Base-by-base conservation (phyloP, 1,140 invertebrate genomes). In the Ceratina japonica region DNA sequence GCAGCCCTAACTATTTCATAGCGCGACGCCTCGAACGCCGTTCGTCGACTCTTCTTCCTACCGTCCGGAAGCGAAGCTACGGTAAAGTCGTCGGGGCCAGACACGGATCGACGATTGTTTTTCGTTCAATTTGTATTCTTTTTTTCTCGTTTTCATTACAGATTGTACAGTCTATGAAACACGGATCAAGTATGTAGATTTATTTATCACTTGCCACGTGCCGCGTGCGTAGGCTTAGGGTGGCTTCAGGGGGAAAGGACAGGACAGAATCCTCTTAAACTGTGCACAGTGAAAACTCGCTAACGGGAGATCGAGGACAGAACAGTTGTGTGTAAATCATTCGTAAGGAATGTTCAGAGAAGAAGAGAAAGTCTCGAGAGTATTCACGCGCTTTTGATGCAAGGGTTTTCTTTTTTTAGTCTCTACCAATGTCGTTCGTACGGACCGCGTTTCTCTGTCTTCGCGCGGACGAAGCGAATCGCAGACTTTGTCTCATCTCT, bases 201-300 rank as follows among this genome's bases (percentile, higher is more conserved):
- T 44, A 56, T 86, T 89, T 91, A 91, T 92, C 91, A 92, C 90
- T 89, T 91, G 91, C 90, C 91, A 91, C 90, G 82, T 91, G 89
- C 88, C 86, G 66, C 58, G 66, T 52, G 37, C 37, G 75, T 73
- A 84, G 89, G 89, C 89, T 89, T 89, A 91, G 88, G 90, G 91
- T 91, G 89, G 90, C 89, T 85, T 83, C 82, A 87, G 85, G 85
- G 85, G 59, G 87, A 81, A 84, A 79, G 51, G 52, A 52, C 61
- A 80, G 64, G 63, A 71, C 13, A 70, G 69, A 52, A 68, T 66
- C 16, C n/a, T 16, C 16, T n/a, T 22, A 20, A 20, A n/a, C 13
- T 20, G 65, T 54, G 59, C 66, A 44, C 27, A 62, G 49, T 63
- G 49, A 16, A 27, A 18, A 24, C 18, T 51, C 20, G 52, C 66